These are phyloP conservation scores for Agriopis marginaria DNA, from an alignment of 2,888 invertebrate species.

Conservation along the genomic window DNA sequence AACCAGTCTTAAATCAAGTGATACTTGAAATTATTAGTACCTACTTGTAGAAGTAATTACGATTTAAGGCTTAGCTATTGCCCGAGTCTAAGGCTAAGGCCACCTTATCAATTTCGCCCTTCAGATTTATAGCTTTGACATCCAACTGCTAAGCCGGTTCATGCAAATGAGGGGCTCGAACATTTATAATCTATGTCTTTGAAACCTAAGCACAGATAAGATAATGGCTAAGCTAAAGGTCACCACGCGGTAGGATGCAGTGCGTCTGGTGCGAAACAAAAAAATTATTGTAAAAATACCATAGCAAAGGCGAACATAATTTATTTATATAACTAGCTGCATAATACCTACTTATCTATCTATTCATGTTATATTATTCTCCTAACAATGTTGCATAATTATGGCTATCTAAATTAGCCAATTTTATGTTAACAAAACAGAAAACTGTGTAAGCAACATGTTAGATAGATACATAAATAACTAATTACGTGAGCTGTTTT, in stretches of 20 bases:
- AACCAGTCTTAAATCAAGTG: too few relatives aligned
- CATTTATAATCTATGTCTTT: slow-evolving; percentile 45
- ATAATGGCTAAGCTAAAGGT: not conserved
- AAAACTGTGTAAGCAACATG: too few relatives aligned
- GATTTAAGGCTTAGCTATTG: not conserved
- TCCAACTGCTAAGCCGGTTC: slow-evolving; percentile 50
- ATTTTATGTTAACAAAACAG: too few relatives aligned
- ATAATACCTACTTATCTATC: too few relatives aligned
- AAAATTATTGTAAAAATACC: not conserved
- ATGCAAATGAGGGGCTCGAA: slow-evolving; percentile 53
- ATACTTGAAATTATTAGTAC: not conserved
- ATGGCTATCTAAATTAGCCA: too few relatives aligned
- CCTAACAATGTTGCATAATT: too few relatives aligned
- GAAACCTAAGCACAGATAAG: slow-evolving; percentile 34
- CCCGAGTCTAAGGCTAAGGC: slow-evolving; percentile 15
- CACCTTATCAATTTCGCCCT: slow-evolving; percentile 49
- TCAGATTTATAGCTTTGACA: slow-evolving; percentile 50
- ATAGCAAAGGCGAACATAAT: too few relatives aligned
- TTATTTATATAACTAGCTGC: too few relatives aligned
- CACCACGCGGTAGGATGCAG: not conserved
- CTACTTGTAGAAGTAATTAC: not conserved
- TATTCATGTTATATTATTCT: too few relatives aligned
- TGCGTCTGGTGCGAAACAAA: not conserved
- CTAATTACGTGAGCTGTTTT: too few relatives aligned
- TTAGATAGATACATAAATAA: too few relatives aligned